Evolutionary conservation across 2,888 invertebrate genomes (phyloP).

Genomic region (Blastobasis lacticolella): DNA sequence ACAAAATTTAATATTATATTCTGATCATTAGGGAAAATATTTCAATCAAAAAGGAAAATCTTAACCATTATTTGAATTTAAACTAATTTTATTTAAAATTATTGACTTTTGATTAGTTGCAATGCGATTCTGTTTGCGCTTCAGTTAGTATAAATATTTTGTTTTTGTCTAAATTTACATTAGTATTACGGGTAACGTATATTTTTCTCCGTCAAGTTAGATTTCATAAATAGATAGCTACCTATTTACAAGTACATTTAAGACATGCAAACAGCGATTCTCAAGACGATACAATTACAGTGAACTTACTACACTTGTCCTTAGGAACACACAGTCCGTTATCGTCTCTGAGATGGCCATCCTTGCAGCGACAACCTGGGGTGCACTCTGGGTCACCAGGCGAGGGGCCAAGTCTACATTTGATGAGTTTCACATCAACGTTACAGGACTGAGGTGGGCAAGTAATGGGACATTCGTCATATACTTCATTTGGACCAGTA

Average conservation of each 20-base stretch:
- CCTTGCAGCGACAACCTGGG: constrained; percentile 30
- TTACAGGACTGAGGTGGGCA: constrained; percentile 25
- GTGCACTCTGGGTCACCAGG: constrained; percentile 27
- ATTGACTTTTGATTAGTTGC: not conserved
- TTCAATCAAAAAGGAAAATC: no score
- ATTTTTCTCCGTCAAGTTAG: not conserved
- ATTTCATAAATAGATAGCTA: not conserved
- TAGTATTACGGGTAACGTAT: not conserved
- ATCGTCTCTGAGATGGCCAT: constrained; percentile 20
- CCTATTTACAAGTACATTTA: not conserved
- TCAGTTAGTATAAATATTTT: not conserved
- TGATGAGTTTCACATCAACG: constrained; percentile 19
- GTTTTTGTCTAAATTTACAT: not conserved
- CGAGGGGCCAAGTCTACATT: constrained; percentile 21
- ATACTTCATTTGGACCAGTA: constrained; percentile 19
- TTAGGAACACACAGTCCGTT: constrained; percentile 20
- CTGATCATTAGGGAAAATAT: no score
- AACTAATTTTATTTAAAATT: not conserved
- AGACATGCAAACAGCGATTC: not conserved
- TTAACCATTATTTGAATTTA: not conserved
- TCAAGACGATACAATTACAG: not conserved
- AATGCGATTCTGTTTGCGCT: not conserved
- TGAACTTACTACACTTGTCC: constrained; percentile 22
- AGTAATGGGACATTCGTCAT: constrained; percentile 18
- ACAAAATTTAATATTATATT: no score